Evolutionary conservation across 2,797 vertebrate genomes (phyloP), one percentile per base, ranked within the genome.

Genomic region (Austrolebias charrua): DNA sequence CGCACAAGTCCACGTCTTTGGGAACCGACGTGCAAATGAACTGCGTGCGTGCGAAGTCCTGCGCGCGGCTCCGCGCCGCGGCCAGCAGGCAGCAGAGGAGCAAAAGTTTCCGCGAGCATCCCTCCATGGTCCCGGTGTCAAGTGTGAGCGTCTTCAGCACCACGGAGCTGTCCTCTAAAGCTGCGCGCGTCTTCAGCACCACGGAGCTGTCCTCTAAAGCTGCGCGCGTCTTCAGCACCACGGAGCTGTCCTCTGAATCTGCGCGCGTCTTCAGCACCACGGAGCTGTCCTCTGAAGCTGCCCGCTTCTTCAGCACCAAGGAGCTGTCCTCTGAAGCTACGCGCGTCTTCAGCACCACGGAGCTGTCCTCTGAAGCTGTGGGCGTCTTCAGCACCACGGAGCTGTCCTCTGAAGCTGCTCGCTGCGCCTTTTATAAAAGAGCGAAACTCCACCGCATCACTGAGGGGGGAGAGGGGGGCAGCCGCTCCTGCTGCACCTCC

Each of bases 1-100:
- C 89, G 87, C 97, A 98, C 94, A 98, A 71, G 91, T 98, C 96
- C 92, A 94, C 92, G 88, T 98, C 96, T 91, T 94, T 93, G 15
- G 97, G 97, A 83, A 98, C 95, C 63, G 97, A 98, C 78, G 96
- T 98, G 93, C 97, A 98, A 83, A 98, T 93, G 82, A 98, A 98
- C 71, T 96, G 95, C 48, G 95, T 96, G 88, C 95, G 96, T 74
- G 94, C 94, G 75, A 95, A 93, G 86, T 95, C 91, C 88, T 95
- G 95, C 33, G 92, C 91, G 50, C 88, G 82, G 61, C 92, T 81
- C 71, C 86, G 70, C 70, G 81, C 66, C 47, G 88, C 63, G 48
- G 88, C 63, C 14, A 92, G 79, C 63, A 93, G 89, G 68, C 89
- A 89, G 48, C 84, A 90, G 69, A 94, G 88, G 63, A 94, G 78